A percentile compares a stretch with the other conserved stretches of the same genome.
Conservation (phyloP, 1,140 invertebrate species). For the Aphaenogaster rudis region DNA sequence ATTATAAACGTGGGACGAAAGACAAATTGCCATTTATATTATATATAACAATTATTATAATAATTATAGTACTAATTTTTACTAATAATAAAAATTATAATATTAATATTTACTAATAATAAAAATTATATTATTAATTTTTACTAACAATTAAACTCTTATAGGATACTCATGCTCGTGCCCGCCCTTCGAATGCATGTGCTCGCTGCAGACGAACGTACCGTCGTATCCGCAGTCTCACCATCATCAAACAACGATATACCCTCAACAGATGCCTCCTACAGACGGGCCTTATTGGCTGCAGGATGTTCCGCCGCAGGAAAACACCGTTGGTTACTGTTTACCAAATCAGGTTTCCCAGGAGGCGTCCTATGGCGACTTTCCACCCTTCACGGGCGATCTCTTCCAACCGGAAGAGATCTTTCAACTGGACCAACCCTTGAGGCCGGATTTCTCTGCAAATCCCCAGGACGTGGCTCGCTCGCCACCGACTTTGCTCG, state of each 20-base stretch:
- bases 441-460: constrained; percentile 88
- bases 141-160: constrained; percentile 63
- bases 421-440: constrained; percentile 92
- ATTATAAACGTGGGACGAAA: not conserved
- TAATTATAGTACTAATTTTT: not conserved
- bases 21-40: not conserved
- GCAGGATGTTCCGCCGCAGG: constrained; percentile 79
- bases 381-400: constrained; percentile 88
- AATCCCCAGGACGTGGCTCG: constrained; percentile 86
- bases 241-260: constrained; percentile 77
- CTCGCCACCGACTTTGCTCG: constrained; percentile 91
- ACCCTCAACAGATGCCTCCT: constrained; percentile 75
- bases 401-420: constrained; percentile 93
- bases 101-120: not conserved
- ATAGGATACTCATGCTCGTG: constrained; percentile 89
- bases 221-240: constrained; percentile 81
- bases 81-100: no score
- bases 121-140: not conserved
- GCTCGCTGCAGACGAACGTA: constrained; percentile 81
- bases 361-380: constrained; percentile 84
- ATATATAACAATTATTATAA: not conserved
- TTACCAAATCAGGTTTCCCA: constrained; percentile 80
- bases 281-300: constrained; percentile 82
- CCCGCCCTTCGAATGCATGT: constrained; percentile 90
- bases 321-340: constrained; percentile 77